A percentile compares a stretch with the other conserved stretches of the same genome.
Evolutionary conservation across 1,140 invertebrate species (phyloP).

Genomic region (Trialeurodes vaporariorum): DNA sequence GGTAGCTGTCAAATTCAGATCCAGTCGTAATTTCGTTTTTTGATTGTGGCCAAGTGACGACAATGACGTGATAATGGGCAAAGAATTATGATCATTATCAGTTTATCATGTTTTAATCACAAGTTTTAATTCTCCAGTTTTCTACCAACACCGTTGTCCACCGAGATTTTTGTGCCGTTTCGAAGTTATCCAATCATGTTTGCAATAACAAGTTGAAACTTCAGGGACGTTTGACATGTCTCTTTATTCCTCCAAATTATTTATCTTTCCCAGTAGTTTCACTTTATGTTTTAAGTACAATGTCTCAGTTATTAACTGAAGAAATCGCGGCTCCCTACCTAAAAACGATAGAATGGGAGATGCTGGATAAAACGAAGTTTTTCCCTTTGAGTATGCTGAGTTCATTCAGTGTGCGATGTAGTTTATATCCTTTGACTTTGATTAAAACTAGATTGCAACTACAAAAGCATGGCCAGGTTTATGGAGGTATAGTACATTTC

Average conservation of each 20-base stretch:
- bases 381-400: constrained; percentile 81
- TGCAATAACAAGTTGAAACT: not conserved
- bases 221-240: not conserved
- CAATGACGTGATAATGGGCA: not conserved
- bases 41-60: too few relatives aligned
- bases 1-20: too few relatives aligned
- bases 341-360: constrained; percentile 88
- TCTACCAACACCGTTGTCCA: too few relatives aligned
- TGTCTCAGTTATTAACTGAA: not conserved
- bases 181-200: not conserved
- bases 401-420: constrained; percentile 73
- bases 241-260: not conserved
- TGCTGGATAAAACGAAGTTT: constrained; percentile 94
- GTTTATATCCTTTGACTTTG: constrained; percentile 90
- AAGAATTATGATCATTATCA: not conserved
- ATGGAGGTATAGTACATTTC: constrained; percentile 46
- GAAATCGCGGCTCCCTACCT: constrained; percentile 1
- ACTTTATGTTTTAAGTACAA: too few relatives aligned
- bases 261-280: too few relatives aligned
- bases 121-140: too few relatives aligned
- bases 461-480: constrained; percentile 69
- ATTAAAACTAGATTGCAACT: constrained; percentile 93
- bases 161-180: too few relatives aligned
- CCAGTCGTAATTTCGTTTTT: too few relatives aligned
- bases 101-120: not conserved